Evolutionary conservation across 2,888 invertebrate genomes (phyloP).

Genomic region (Dione vanillae): DNA sequence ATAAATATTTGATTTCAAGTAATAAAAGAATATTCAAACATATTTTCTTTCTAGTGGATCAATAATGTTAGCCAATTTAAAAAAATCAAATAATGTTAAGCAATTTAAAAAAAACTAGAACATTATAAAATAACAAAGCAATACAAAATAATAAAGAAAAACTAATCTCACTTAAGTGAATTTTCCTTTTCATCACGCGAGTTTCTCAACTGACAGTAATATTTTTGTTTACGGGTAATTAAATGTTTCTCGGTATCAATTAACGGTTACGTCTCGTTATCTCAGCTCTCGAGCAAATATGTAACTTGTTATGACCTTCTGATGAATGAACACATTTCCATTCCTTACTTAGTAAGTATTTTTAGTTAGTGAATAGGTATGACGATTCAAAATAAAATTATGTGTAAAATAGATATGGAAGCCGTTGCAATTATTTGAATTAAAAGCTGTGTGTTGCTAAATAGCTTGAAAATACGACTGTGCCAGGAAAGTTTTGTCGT

Average conservation of each 20-base stretch:
- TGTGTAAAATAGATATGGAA: background rate
- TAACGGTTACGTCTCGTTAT: conserved; percentile 39
- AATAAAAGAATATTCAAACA: too few species aligned
- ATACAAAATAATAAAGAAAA: conserved; percentile 1
- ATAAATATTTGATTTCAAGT: too few species aligned
- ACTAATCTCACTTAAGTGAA: conserved; percentile 1
- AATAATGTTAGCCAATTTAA: too few species aligned
- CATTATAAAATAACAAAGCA: too few species aligned
- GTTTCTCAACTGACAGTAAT: conserved; percentile 11
- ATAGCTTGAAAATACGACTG: too few species aligned
- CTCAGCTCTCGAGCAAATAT: conserved; percentile 35
- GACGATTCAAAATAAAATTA: background rate
- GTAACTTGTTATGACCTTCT: conserved; percentile 41
- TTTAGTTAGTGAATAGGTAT: background rate
- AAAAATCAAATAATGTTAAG: too few species aligned
- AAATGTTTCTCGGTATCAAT: conserved; percentile 43
- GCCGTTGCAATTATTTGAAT: background rate
- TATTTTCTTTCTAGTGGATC: too few species aligned
- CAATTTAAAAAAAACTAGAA: too few species aligned
- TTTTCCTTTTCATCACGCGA: background rate
- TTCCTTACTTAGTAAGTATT: background rate
- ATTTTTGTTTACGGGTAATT: conserved; percentile 30
- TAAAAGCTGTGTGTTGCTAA: too few species aligned
- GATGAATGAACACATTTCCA: conserved; percentile 36
- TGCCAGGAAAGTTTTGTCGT: too few species aligned